Evolutionary conservation across 2,113 vertebrate species (phyloP), one percentile per base, ranked within the genome.

Genomic region (Pyrgilauda ruficollis): DNA sequence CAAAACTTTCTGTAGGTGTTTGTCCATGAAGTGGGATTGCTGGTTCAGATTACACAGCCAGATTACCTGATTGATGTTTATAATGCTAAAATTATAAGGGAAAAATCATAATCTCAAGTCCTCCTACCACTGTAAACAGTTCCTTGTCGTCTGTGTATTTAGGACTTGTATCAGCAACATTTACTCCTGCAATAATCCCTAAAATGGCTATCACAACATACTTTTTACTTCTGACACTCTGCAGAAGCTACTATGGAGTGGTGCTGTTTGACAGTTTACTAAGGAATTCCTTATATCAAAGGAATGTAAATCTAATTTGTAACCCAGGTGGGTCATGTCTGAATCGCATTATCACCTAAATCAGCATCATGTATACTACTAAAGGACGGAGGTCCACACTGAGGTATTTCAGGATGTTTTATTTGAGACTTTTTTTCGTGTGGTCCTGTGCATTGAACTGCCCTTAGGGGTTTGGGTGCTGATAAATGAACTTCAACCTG

Each of bases 61-160:
- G 41, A 49, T 49, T 66, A 84, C 8, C 7, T 73, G 28, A 64
- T 3, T 61, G 30, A 43, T 26, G 14, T 33, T 81, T 64, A 37
- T 37, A 61, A 27, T 27, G 8, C 9, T 52, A 61, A 76, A 55
- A 37, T 43, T 56, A 43, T 46, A 77, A 39, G 5, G 30, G 9
- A 58, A 90, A 92, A 84, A 56, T 21, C 24, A 35, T 9, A 35
- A 39, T 28, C 30, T 92, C 20, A 52, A 50, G 69, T 77, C 22
- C 5, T 69, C 15, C 35, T 69, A 31, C 8, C 26, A 56, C 46
- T 0, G 0, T 49, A 58, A 61, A 33, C 3, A 1, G 2, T 52
- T 75, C 8, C 21, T 22, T 26, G 15, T 11, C 43, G 33, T 43
- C n/a, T 26, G 2, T 55, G 20, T 18, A 39, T 7, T 73, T 33